Evolutionary conservation across 2,113 vertebrate species (phyloP).

Genomic region (Solea solea): DNA sequence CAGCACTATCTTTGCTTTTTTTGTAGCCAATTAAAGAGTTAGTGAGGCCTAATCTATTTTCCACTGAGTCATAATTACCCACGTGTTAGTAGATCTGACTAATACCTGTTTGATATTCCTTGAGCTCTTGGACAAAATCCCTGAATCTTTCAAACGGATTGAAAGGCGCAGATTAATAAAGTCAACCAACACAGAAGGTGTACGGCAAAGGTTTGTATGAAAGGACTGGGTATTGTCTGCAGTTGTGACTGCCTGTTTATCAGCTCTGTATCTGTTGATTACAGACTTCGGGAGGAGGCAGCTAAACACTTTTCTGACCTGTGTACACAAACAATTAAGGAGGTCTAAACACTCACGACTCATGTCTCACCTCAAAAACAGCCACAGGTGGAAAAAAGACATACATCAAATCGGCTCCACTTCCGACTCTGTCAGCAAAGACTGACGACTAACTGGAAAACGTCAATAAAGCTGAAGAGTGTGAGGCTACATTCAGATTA

Average conservation of each 20-base stretch:
- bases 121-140: too few species aligned
- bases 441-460: constrained; percentile 10
- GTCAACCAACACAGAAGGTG: too few species aligned
- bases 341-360: constrained; percentile 35
- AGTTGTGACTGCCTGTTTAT: constrained; percentile 30
- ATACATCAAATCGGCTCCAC: not conserved
- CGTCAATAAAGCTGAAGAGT: not conserved
- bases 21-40: not conserved
- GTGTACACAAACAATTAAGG: constrained; percentile 52
- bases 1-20: not conserved
- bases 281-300: constrained; percentile 29
- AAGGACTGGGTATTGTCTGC: not conserved
- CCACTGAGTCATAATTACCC: not conserved
- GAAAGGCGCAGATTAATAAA: too few species aligned
- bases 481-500: not conserved
- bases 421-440: constrained; percentile 16
- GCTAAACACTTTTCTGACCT: constrained; percentile 56
- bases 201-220: too few species aligned
- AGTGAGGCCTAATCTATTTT: not conserved
- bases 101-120: too few species aligned
- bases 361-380: constrained; percentile 25
- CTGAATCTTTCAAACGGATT: too few species aligned
- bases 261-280: constrained; percentile 49
- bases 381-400: constrained; percentile 9
- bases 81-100: not conserved